Conservation (phyloP, 2,113 vertebrate species). For the Chlamydotis undulata region DNA sequence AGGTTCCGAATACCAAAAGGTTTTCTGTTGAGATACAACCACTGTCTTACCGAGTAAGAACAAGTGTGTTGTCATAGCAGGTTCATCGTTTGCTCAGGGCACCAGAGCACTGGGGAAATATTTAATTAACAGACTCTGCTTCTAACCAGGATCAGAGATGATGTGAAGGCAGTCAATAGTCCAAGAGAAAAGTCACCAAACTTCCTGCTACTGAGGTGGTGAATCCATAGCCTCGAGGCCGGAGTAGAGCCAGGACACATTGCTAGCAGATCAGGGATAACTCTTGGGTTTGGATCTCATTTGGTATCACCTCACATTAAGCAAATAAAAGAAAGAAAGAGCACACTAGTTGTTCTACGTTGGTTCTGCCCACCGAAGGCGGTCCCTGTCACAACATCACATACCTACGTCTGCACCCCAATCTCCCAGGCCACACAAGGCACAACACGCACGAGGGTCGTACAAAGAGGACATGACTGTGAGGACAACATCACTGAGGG, state of each 20-base stretch:
- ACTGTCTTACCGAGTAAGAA: fast-evolving
- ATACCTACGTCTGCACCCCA: too few relatives aligned
- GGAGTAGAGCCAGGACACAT: neutral
- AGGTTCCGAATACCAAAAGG: neutral
- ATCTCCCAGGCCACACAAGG: fast-evolving
- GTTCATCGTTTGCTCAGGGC: neutral
- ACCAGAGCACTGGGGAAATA: neutral
- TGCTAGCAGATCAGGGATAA: neutral
- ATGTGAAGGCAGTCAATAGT: neutral
- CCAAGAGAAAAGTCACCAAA: neutral
- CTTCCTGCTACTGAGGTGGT: neutral
- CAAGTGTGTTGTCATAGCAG: neutral
- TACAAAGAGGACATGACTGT: neutral
- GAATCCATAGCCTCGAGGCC: fast-evolving
- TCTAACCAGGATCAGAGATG: neutral
- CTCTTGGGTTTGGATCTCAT: neutral
- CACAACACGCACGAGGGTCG: fast-evolving
- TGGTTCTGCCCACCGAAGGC: neutral
- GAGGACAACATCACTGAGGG: neutral
- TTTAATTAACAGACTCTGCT: neutral
- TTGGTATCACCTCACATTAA: neutral
- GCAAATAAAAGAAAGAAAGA: neutral
- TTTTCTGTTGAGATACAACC: neutral
- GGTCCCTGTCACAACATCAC: neutral
- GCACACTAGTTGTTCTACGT: neutral